Percentiles rank a stretch among this genome's conserved stretches.
Evolutionary conservation across 2,888 invertebrate genomes (phyloP).

Genomic region (Eledona agricola): DNA sequence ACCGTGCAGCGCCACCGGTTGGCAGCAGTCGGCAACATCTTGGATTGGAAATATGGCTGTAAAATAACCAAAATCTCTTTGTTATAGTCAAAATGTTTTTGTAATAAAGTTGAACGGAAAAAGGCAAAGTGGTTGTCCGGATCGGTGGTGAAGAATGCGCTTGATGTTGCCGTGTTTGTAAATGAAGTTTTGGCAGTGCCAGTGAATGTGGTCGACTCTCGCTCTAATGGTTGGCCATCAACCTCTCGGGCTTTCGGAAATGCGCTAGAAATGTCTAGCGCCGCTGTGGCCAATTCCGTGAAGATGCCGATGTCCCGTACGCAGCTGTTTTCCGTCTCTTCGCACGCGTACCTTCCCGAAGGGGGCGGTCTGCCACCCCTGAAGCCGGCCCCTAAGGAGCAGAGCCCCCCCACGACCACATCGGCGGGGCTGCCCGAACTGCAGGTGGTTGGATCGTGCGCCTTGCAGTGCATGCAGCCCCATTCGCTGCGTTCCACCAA

Average conservation of each 20-base stretch:
- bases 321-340: constrained; percentile 61
- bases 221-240: constrained; percentile 59
- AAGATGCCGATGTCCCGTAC: constrained; percentile 62
- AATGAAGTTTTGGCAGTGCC: constrained; percentile 42
- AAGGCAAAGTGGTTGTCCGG: constrained; percentile 33
- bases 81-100: constrained; percentile 58
- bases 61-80: constrained; percentile 63
- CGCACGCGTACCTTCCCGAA: constrained; percentile 59
- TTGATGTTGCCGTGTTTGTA: constrained; percentile 30
- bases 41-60: constrained; percentile 61
- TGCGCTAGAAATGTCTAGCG: constrained; percentile 61
- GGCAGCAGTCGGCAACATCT: constrained; percentile 19
- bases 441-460: constrained; percentile 47
- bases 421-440: constrained; percentile 50
- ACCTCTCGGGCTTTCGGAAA: constrained; percentile 49
- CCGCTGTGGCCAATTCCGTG: constrained; percentile 57
- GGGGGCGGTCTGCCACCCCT: constrained; percentile 63
- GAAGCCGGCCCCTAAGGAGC: constrained; percentile 62
- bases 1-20: constrained; percentile 29
- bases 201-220: constrained; percentile 48
- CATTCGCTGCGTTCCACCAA: constrained; percentile 64
- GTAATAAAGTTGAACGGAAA: constrained; percentile 44
- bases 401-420: constrained; percentile 61
- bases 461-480: constrained; percentile 61
- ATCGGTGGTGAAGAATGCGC: constrained; percentile 40